phyloP scores from a whole-genome alignment of 2,113 vertebrate species.

The Dromaius novaehollandiae region DNA sequence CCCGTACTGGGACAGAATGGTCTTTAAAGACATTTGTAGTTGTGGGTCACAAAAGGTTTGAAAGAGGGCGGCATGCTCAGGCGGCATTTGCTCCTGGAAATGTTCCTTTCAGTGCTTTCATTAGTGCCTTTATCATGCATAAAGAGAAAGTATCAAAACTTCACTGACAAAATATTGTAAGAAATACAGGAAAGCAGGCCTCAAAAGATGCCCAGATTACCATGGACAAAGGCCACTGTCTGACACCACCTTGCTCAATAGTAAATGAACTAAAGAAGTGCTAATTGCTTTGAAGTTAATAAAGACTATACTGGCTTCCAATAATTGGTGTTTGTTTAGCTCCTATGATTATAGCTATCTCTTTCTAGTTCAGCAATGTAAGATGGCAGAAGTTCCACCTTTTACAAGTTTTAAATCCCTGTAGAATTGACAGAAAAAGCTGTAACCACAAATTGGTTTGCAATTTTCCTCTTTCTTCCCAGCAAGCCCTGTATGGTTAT shows the following conservation, averaged over 20 bases:
- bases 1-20: background rate
- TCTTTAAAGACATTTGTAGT: background rate
- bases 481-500: conserved; percentile 76
- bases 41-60: background rate
- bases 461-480: conserved; percentile 78
- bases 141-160: background rate
- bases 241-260: conserved; percentile 39
- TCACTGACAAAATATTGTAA: background rate
- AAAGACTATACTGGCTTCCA: conserved; percentile 74
- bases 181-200: background rate
- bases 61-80: background rate
- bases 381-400: conserved; percentile 75
- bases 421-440: conserved; percentile 77
- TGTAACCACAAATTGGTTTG: conserved; percentile 82
- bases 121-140: background rate
- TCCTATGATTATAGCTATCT: conserved; percentile 66
- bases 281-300: conserved; percentile 75
- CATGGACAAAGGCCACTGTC: conserved; percentile 49
- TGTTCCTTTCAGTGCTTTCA: background rate
- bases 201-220: conserved; percentile 31
- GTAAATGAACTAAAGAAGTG: conserved; percentile 58
- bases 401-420: conserved; percentile 82
- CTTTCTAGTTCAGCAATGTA: conserved; percentile 61
- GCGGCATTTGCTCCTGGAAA: background rate
- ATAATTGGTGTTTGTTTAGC: conserved; percentile 73